phyloP scores from a whole-genome alignment of 2,113 vertebrate species.

The Takifugu flavidus region DNA sequence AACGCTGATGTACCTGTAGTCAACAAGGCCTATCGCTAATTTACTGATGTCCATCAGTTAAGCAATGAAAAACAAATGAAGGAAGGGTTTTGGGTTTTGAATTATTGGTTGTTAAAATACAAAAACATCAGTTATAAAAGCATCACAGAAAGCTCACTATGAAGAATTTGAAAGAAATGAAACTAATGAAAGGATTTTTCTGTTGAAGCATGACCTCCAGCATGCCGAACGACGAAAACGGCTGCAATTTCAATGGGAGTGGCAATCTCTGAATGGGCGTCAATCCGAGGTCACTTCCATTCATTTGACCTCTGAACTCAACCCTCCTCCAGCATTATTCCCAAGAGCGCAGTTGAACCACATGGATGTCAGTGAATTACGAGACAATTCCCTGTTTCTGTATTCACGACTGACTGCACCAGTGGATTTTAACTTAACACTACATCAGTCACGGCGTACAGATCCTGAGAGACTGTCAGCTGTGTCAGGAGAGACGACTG shows the following conservation, averaged over 20 bases:
- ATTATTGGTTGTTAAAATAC: too few relatives aligned
- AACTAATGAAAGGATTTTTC: too few relatives aligned
- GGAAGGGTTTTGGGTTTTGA: too few relatives aligned
- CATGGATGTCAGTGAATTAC: constrained; percentile 33
- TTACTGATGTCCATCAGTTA: too few relatives aligned
- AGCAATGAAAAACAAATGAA: too few relatives aligned
- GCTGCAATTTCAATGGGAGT: constrained; percentile 23
- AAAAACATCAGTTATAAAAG: too few relatives aligned
- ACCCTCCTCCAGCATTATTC: constrained; percentile 11
- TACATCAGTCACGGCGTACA: constrained; percentile 32
- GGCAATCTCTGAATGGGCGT: constrained; percentile 35
- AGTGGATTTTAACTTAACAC: constrained; percentile 40
- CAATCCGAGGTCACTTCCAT: constrained; percentile 43
- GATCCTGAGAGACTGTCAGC: constrained; percentile 24
- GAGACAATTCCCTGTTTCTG: constrained; percentile 13
- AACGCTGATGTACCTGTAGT: too few relatives aligned
- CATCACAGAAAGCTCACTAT: too few relatives aligned
- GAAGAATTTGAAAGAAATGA: too few relatives aligned
- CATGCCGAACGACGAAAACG: constrained; percentile 14
- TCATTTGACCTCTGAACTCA: constrained; percentile 54
- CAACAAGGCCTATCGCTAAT: too few relatives aligned
- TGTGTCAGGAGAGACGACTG: constrained; percentile 15
- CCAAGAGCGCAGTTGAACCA: constrained; percentile 16
- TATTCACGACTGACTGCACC: constrained; percentile 34
- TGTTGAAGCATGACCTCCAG: not conserved